A percentile compares a stretch with the other conserved stretches of the same genome.
These are phyloP conservation scores for Nannoperca obscura DNA, from an alignment of 2,797 vertebrate species.

Conservation along the genomic window DNA sequence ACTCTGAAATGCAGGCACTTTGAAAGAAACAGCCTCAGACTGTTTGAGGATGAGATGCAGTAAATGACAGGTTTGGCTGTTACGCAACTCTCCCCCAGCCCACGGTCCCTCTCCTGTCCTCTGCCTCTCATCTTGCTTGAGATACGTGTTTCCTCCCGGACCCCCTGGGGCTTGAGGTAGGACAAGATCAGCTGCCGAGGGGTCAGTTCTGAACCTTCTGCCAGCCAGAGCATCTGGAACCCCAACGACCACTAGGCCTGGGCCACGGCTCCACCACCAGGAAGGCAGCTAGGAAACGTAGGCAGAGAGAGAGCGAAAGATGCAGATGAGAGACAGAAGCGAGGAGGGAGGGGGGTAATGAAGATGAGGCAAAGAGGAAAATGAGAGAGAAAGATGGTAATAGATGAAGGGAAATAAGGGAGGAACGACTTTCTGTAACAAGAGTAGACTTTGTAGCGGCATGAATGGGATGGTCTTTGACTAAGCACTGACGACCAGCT, in stretches of 20 bases:
- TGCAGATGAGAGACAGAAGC: constrained; percentile 36
- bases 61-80: constrained; percentile 77
- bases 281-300: constrained; percentile 25
- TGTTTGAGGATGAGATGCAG: constrained; percentile 65
- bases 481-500: constrained; percentile 6
- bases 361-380: constrained; percentile 58
- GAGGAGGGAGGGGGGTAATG: constrained; percentile 46
- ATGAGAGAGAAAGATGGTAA: constrained; percentile 43
- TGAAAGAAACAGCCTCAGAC: constrained; percentile 62
- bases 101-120: constrained; percentile 61
- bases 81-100: constrained; percentile 52
- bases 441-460: constrained; percentile 44
- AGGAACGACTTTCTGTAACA: constrained; percentile 36
- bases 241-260: constrained; percentile 34
- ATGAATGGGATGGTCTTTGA: constrained; percentile 40
- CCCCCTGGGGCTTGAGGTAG: constrained; percentile 63
- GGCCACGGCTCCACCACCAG: constrained; percentile 39
- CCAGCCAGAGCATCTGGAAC: constrained; percentile 78
- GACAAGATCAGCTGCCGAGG: constrained; percentile 64
- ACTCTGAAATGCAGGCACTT: constrained; percentile 56
- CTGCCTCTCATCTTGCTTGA: constrained; percentile 55
- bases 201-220: constrained; percentile 63
- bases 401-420: constrained; percentile 50
- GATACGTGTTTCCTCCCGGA: constrained; percentile 39
- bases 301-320: constrained; percentile 32